These are phyloP conservation scores for Penelope pileata DNA, from an alignment of 2,113 vertebrate species.

Conservation along the genomic window DNA sequence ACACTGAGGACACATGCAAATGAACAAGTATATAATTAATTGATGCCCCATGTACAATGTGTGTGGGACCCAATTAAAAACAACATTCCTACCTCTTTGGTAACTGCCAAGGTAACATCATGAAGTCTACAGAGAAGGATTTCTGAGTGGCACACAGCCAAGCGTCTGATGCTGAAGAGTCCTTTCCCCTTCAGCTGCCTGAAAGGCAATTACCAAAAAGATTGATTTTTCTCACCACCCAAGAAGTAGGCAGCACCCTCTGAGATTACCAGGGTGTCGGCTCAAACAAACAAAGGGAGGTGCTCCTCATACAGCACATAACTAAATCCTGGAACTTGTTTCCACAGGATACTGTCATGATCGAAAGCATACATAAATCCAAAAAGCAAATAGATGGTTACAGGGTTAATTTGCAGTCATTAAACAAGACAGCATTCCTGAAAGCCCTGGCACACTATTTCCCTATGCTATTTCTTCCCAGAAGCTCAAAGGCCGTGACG, in stretches of 20 bases:
- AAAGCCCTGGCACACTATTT: not conserved
- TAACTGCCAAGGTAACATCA: slow-evolving; percentile 69
- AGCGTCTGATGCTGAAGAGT: slow-evolving; percentile 59
- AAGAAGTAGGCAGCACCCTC: not conserved
- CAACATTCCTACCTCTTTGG: slow-evolving; percentile 68
- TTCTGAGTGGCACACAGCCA: slow-evolving; percentile 70
- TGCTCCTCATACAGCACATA: not conserved
- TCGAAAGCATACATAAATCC: not conserved
- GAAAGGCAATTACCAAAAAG: slow-evolving; percentile 17
- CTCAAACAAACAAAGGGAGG: not conserved
- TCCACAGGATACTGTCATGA: not conserved
- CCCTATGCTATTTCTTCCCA: not conserved
- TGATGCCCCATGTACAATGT: accelerated
- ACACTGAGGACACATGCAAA: not conserved
- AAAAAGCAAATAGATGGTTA: not conserved
- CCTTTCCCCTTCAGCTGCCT: slow-evolving; percentile 75
- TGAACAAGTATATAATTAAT: not conserved
- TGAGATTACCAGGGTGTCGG: not conserved
- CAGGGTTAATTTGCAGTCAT: not conserved
- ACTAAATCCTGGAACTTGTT: accelerated
- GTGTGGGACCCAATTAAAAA: not conserved
- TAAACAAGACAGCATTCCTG: not conserved
- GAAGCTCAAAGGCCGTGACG: not conserved
- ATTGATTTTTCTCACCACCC: not conserved
- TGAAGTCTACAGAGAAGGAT: slow-evolving; percentile 60